phyloP scores from a whole-genome alignment of 2,888 invertebrate species.

The Dendrolimus houi region DNA sequence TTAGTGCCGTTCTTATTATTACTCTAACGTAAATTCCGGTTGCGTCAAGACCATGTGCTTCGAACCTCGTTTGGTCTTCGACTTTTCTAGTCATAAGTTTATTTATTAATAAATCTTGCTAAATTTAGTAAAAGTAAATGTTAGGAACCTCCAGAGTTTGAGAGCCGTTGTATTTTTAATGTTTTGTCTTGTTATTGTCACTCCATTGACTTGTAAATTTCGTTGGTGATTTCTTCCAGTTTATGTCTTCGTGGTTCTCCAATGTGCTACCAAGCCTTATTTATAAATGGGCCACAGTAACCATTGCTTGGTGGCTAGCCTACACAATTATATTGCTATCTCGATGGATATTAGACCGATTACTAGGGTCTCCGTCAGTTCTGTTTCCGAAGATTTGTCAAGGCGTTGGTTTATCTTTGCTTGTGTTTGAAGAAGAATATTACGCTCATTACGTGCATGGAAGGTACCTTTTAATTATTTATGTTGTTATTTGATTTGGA shows the following conservation, averaged over 20 bases:
- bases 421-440: conserved; percentile 56
- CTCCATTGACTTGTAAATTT: neutral
- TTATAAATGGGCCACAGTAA: conserved; percentile 46
- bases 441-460: conserved; percentile 67
- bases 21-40: no score
- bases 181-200: no score
- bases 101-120: no score
- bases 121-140: no score
- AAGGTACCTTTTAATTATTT: conserved; percentile 27
- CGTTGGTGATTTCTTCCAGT: conserved; percentile 20
- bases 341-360: conserved; percentile 27
- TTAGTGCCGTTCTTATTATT: no score
- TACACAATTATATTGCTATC: conserved; percentile 28
- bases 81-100: no score
- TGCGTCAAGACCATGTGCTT: no score
- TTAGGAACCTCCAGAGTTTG: no score
- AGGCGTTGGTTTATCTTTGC: conserved; percentile 43
- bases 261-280: conserved; percentile 37
- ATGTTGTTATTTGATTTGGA: no score
- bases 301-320: conserved; percentile 47
- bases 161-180: no score
- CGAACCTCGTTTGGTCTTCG: no score
- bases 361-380: conserved; percentile 22
- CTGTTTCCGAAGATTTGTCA: conserved; percentile 36
- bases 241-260: conserved; percentile 34